Percentiles rank a stretch among this genome's conserved stretches.
These are phyloP conservation scores for Mycetomoellerius zeteki DNA, from an alignment of 1,140 invertebrate species.

Conservation along the genomic window DNA sequence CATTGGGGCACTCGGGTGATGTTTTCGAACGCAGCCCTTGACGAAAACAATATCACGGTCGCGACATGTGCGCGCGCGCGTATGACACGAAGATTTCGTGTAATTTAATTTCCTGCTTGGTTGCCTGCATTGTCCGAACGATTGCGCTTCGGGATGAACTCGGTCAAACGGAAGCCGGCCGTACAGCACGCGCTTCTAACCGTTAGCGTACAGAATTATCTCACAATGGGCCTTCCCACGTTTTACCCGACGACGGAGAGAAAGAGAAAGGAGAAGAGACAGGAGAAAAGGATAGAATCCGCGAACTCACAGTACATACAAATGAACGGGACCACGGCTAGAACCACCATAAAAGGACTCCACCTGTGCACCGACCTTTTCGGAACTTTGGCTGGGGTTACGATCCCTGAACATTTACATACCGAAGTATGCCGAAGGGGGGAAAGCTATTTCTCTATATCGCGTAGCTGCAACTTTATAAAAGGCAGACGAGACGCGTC, in stretches of 20 bases:
- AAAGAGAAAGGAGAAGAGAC: not conserved
- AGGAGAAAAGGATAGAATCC: constrained; percentile 2
- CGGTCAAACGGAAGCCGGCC: constrained; percentile 79
- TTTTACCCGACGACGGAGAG: constrained; percentile 66
- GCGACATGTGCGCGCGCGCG: constrained; percentile 3
- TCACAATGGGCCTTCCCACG: constrained; percentile 83
- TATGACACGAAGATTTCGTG: constrained; percentile 45
- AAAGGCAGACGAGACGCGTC: not conserved
- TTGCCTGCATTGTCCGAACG: constrained; percentile 63
- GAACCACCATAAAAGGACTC: constrained; percentile 50
- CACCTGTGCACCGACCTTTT: constrained; percentile 45
- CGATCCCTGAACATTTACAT: constrained; percentile 25
- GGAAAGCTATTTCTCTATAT: constrained; percentile 22
- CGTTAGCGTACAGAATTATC: constrained; percentile 82
- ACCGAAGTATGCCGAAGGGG: not conserved
- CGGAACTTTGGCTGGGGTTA: constrained; percentile 8
- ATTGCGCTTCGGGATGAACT: constrained; percentile 72
- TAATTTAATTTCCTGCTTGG: constrained; percentile 71
- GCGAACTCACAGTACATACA: constrained; percentile 50
- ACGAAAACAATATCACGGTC: constrained; percentile 56
- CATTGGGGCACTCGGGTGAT: too few relatives aligned
- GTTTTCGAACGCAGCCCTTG: too few relatives aligned
- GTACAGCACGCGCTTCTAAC: constrained; percentile 79
- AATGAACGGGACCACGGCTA: constrained; percentile 62
- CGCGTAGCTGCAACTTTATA: not conserved